Percentiles rank a stretch among this genome's conserved stretches.
phyloP scores from a whole-genome alignment of 2,888 invertebrate species.

The Hartigia nigra region DNA sequence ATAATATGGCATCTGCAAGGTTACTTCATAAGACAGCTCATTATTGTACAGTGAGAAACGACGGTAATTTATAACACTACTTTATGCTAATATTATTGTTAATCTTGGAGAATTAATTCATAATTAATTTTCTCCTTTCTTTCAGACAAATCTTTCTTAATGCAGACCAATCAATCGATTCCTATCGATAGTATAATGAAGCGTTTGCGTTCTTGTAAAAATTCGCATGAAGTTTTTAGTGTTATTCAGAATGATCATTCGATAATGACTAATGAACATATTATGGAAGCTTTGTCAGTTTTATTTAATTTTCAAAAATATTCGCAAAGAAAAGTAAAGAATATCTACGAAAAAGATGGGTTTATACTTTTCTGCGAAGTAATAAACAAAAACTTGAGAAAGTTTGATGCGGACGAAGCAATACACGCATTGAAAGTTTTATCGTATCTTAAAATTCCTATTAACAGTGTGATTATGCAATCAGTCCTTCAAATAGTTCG shows the following conservation, averaged over 20 bases:
- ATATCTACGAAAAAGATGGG: conserved; percentile 17
- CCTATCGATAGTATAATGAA: background rate
- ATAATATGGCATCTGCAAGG: conserved; percentile 21
- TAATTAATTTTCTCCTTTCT: too few species aligned
- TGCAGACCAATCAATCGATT: too few species aligned
- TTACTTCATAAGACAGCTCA: conserved; percentile 19
- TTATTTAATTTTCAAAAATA: conserved; percentile 71
- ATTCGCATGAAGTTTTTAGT: conserved; percentile 62
- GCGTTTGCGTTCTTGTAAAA: background rate
- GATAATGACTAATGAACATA: conserved; percentile 69
- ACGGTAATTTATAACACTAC: conserved; percentile 4
- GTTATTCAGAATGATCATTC: conserved; percentile 64
- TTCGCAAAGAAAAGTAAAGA: conserved; percentile 52
- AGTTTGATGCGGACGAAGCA: conserved; percentile 11
- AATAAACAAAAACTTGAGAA: conserved; percentile 20
- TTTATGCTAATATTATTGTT: background rate
- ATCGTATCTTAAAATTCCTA: conserved; percentile 42
- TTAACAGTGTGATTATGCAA: too few species aligned
- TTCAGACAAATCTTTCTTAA: too few species aligned
- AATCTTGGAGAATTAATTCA: background rate
- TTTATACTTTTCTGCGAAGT: conserved; percentile 37
- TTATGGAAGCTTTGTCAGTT: conserved; percentile 70
- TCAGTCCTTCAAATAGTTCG: conserved; percentile 69
- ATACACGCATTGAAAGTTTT: conserved; percentile 8
- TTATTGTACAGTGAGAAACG: conserved; percentile 16